Evolutionary conservation across 2,888 invertebrate genomes (phyloP).

Genomic region (Tigriopus californicus): DNA sequence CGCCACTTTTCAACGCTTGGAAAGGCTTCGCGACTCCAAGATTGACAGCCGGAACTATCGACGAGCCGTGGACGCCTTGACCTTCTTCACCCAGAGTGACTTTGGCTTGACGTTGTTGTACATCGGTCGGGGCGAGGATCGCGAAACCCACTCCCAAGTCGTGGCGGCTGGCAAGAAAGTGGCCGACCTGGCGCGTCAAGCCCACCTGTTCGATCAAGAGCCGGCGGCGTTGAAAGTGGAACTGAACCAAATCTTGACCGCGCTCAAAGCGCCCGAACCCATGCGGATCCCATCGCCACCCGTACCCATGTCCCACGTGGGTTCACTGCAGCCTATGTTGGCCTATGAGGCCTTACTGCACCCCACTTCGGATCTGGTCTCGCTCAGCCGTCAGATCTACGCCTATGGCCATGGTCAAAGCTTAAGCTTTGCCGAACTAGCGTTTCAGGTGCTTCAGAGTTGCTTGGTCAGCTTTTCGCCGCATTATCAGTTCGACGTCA

Average conservation of each 20-base stretch:
- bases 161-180: background rate
- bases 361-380: constrained; percentile 2
- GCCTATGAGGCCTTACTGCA: constrained; percentile 4
- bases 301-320: background rate
- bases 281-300: background rate
- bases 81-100: constrained; percentile 20
- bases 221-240: background rate
- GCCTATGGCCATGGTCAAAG: background rate
- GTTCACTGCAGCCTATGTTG: constrained; percentile 1
- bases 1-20: constrained; percentile 22
- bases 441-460: background rate
- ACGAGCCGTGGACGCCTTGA: too few relatives aligned
- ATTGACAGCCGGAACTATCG: too few relatives aligned
- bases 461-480: background rate
- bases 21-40: too few relatives aligned
- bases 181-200: background rate
- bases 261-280: background rate
- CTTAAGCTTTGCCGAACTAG: background rate
- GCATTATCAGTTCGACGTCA: background rate
- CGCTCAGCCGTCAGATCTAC: background rate
- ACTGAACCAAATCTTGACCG: background rate
- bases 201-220: background rate
- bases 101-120: constrained; percentile 26
- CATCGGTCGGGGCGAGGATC: constrained; percentile 27
- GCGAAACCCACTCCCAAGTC: background rate